Evolutionary conservation across 2,797 vertebrate species (phyloP).

Genomic region (Salarias fasciatus): DNA sequence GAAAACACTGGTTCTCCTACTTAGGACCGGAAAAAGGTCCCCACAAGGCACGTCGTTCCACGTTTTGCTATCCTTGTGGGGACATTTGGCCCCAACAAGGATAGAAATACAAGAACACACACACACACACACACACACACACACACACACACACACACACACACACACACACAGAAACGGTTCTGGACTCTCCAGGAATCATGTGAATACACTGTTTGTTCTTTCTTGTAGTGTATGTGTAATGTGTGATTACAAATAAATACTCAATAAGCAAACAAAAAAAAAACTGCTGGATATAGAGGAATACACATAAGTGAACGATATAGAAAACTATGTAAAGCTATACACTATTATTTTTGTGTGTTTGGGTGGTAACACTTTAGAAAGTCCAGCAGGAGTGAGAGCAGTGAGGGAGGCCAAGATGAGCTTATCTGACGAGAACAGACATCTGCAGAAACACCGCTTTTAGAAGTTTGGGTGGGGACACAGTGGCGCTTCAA

Average conservation of each 20-base stretch:
- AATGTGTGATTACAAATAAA: constrained; percentile 41
- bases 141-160: too few relatives aligned
- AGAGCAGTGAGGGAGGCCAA: constrained; percentile 42
- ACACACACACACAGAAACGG: constrained; percentile 11
- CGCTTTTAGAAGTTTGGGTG: too few relatives aligned
- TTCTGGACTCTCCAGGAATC: constrained; percentile 6
- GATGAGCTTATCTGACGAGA: constrained; percentile 28
- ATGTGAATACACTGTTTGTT: constrained; percentile 1
- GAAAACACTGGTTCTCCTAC: too few relatives aligned
- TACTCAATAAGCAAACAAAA: constrained; percentile 61
- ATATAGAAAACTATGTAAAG: constrained; percentile 66
- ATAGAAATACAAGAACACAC: too few relatives aligned
- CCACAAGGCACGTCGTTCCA: too few relatives aligned
- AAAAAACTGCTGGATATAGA: constrained; percentile 73
- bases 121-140: too few relatives aligned
- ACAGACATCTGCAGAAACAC: neutral
- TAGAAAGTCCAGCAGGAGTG: constrained; percentile 1
- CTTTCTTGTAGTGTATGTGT: constrained; percentile 35
- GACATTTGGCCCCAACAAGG: too few relatives aligned
- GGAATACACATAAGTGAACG: constrained; percentile 49
- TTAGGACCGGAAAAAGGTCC: too few relatives aligned
- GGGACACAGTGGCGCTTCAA: too few relatives aligned
- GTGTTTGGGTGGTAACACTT: constrained; percentile 40
- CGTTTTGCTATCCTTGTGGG: too few relatives aligned
- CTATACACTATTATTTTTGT: constrained; percentile 54